Conservation (phyloP, 2,113 vertebrate genomes). For the Apaloderma vittatum region DNA sequence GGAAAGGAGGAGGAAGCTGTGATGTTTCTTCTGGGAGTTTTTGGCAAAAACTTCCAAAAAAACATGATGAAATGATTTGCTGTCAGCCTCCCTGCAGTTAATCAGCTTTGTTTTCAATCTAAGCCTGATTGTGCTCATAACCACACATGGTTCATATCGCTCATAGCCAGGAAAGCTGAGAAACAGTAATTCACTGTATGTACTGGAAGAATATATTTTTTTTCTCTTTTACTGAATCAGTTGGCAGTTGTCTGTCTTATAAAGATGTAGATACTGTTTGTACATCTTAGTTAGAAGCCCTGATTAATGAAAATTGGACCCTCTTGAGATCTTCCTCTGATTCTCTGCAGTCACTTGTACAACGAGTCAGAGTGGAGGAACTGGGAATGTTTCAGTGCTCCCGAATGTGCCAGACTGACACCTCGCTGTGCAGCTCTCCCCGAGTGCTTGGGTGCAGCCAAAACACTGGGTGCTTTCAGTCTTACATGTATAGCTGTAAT, state of each 20-base stretch:
- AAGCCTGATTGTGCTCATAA: not conserved
- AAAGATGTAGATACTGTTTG: not conserved
- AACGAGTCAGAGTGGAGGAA: not conserved
- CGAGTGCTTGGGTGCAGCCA: not conserved
- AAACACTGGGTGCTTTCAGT: not conserved
- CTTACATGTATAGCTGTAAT: not conserved
- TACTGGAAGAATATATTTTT: not conserved
- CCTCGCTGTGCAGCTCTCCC: not conserved
- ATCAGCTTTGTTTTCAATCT: not conserved
- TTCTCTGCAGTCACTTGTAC: not conserved
- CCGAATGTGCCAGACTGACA: fast-evolving
- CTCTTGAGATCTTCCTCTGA: not conserved
- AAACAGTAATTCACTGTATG: not conserved
- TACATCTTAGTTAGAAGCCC: not conserved
- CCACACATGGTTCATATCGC: fast-evolving
- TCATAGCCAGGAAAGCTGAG: not conserved
- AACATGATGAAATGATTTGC: not conserved
- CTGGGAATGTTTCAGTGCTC: not conserved
- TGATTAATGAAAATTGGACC: not conserved
- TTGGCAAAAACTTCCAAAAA: not conserved
- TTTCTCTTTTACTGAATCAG: not conserved
- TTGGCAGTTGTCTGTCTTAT: not conserved
- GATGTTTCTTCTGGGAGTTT: not conserved
- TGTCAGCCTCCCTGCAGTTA: not conserved
- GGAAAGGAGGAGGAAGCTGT: not conserved